Conservation (phyloP, 2,113 vertebrate genomes). For the Willisornis vidua region DNA sequence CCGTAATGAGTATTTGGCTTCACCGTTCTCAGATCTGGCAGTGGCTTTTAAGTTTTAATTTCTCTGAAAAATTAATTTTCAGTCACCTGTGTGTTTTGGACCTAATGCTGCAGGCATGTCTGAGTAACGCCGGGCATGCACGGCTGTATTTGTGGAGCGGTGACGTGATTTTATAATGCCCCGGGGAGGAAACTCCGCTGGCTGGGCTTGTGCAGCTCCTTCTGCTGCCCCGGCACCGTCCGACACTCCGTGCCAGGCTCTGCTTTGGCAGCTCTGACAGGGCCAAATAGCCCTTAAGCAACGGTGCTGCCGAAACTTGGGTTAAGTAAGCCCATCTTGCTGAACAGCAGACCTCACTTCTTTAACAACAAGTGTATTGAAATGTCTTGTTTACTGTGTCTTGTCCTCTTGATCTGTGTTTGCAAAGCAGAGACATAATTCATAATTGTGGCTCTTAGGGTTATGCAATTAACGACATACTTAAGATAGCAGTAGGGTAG, state of each 20-base stretch:
- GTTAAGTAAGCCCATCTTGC: not conserved
- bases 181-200: not conserved
- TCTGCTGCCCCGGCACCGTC: not conserved
- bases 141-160: not conserved
- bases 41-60: not conserved
- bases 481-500: not conserved
- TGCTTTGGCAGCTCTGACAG: not conserved
- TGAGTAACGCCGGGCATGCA: not conserved
- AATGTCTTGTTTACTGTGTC: not conserved
- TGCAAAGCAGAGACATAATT: not conserved
- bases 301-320: not conserved
- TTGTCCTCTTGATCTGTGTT: not conserved
- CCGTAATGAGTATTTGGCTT: not conserved
- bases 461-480: not conserved
- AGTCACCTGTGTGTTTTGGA: not conserved
- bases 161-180: not conserved
- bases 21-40: not conserved
- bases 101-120: not conserved
- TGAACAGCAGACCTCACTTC: not conserved
- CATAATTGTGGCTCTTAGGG: not conserved
- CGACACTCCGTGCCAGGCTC: not conserved
- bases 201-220: slow-evolving; percentile 8
- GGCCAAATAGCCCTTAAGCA: not conserved
- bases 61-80: not conserved
- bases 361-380: not conserved